These are phyloP conservation scores for Mercenaria mercenaria DNA, from an alignment of 1,140 invertebrate species.

Conservation along the genomic window DNA sequence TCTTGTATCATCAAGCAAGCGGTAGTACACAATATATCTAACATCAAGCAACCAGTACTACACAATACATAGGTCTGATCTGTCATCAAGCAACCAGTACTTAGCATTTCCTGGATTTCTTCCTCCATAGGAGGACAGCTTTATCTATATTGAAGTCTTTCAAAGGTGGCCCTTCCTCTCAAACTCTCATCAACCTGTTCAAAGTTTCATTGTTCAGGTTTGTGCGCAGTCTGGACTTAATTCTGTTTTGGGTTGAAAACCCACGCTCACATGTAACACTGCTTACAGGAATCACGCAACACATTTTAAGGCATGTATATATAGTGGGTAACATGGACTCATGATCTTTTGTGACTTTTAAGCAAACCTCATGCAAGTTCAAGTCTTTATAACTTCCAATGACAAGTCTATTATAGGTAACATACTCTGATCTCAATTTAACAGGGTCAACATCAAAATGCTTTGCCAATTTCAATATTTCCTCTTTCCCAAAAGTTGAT, in stretches of 20 bases:
- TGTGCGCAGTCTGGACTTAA: conserved; percentile 1
- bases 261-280: conserved; percentile 37
- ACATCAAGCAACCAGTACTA: too few relatives aligned
- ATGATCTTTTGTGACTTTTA: background rate
- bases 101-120: background rate
- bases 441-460: too few relatives aligned
- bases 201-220: background rate
- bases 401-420: background rate
- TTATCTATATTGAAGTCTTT: background rate
- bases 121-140: background rate
- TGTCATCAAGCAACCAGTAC: too few relatives aligned
- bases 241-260: conserved; percentile 40
- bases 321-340: background rate
- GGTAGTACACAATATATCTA: too few relatives aligned
- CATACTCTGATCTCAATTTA: background rate
- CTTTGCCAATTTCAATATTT: too few relatives aligned
- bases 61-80: too few relatives aligned
- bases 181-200: conserved; percentile 23
- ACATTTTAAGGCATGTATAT: background rate
- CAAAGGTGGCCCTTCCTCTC: background rate
- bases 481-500: too few relatives aligned
- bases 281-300: conserved; percentile 12
- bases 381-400: background rate
- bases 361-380: background rate
- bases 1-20: too few relatives aligned